A percentile compares a stretch with the other conserved stretches of the same genome.
Evolutionary conservation across 2,888 invertebrate genomes (phyloP).

Genomic region (Ligdia adustata): DNA sequence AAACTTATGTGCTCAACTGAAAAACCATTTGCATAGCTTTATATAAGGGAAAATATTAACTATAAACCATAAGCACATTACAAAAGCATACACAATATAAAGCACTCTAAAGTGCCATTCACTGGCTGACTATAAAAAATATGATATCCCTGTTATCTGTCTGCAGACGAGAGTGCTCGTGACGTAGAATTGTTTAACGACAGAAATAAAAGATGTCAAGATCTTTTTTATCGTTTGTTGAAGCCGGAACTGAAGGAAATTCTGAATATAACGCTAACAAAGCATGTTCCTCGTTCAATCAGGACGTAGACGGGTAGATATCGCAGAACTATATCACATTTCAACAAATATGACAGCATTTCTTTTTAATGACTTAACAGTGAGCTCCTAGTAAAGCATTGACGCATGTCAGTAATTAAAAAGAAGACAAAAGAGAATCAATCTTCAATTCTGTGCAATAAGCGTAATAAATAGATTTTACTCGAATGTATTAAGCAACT

Average conservation of each 20-base stretch:
- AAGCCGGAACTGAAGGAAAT: constrained; percentile 8
- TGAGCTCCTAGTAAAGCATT: too few relatives aligned
- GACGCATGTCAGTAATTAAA: too few relatives aligned
- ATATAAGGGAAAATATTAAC: too few relatives aligned
- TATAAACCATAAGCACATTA: neutral
- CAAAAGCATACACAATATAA: neutral
- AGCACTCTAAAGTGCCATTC: neutral
- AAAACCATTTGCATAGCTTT: too few relatives aligned
- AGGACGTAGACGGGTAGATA: neutral
- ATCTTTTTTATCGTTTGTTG: constrained; percentile 20
- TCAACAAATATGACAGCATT: too few relatives aligned
- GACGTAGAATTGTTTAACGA: constrained; percentile 14
- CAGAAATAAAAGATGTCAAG: constrained; percentile 18
- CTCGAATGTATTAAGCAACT: too few relatives aligned
- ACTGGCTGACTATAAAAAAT: constrained; percentile 1
- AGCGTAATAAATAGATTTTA: too few relatives aligned
- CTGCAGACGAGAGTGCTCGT: constrained; percentile 1
- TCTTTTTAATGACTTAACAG: too few relatives aligned
- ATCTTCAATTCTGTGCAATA: too few relatives aligned
- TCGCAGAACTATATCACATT: too few relatives aligned
- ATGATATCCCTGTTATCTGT: constrained; percentile 2
- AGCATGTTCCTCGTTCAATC: constrained; percentile 14
- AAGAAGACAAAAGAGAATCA: too few relatives aligned
- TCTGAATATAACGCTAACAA: constrained; percentile 18
- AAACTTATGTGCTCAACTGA: too few relatives aligned